These are phyloP conservation scores for Athetis lepigone DNA, from an alignment of 2,888 invertebrate genomes.

Conservation along the genomic window DNA sequence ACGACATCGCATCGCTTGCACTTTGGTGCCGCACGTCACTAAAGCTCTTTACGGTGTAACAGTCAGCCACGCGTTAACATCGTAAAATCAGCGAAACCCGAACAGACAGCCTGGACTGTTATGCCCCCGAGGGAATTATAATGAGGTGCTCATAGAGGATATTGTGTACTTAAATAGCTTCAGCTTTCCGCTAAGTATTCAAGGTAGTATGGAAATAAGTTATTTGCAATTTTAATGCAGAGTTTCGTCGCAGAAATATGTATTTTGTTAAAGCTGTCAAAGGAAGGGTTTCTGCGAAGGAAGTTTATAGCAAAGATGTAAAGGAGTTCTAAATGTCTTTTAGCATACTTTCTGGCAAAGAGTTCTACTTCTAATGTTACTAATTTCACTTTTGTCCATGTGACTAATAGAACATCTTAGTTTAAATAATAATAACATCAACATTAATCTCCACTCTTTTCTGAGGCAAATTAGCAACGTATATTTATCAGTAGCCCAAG, in stretches of 20 bases:
- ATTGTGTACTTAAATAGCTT: slow-evolving; percentile 30
- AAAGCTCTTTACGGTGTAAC: no score
- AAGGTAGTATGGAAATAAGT: slow-evolving; percentile 13
- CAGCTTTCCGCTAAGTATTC: slow-evolving; percentile 15
- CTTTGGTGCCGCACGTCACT: no score
- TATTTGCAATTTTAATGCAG: neutral
- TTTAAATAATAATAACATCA: no score
- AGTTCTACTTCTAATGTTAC: no score
- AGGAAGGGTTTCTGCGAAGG: neutral
- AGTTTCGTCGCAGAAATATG: neutral
- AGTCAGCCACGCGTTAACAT: slow-evolving; percentile 49
- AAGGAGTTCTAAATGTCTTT: no score
- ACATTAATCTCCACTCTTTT: no score
- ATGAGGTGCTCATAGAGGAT: slow-evolving; percentile 70
- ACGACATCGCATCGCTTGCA: slow-evolving; percentile 33
- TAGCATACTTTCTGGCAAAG: no score
- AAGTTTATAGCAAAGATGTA: no score
- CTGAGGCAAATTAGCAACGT: no score
- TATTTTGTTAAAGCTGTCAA: neutral
- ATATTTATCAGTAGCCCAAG: no score
- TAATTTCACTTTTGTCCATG: no score
- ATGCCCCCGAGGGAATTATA: slow-evolving; percentile 74
- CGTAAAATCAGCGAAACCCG: slow-evolving; percentile 77
- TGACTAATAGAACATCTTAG: no score
- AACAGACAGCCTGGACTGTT: slow-evolving; percentile 71